Evolutionary conservation across 2,797 vertebrate genomes (phyloP).

Genomic region (Rhodeus uyekii): DNA sequence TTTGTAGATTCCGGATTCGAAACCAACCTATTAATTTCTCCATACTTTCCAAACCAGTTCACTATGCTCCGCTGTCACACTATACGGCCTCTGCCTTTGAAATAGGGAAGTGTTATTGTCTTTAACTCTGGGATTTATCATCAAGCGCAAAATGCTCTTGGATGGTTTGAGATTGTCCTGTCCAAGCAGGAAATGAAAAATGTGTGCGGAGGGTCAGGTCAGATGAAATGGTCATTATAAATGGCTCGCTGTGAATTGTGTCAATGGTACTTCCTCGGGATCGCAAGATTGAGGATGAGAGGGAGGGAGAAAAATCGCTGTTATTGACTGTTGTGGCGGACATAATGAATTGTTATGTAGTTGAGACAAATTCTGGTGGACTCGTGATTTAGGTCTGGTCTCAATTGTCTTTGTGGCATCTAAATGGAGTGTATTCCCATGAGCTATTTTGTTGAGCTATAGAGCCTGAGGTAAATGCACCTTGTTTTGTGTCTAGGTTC

Average conservation of each 20-base stretch:
- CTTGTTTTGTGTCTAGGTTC: constrained; percentile 25
- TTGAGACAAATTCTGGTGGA: constrained; percentile 34
- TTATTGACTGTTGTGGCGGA: constrained; percentile 38
- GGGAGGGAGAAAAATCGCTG: constrained; percentile 2
- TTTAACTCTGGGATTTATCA: constrained; percentile 62
- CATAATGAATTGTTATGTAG: constrained; percentile 34
- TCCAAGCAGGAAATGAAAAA: constrained; percentile 60
- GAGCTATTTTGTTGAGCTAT: constrained; percentile 21
- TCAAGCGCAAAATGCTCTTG: constrained; percentile 58
- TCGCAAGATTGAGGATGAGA: constrained; percentile 3
- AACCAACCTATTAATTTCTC: constrained; percentile 19
- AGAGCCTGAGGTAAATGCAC: constrained; percentile 22
- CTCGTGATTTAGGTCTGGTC: constrained; percentile 13
- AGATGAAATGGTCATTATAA: constrained; percentile 67
- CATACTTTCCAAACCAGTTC: constrained; percentile 9
- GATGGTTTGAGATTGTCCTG: constrained; percentile 51
- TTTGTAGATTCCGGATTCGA: neutral
- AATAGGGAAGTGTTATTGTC: constrained; percentile 53
- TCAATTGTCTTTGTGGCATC: constrained; percentile 25
- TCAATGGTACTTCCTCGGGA: constrained; percentile 44
- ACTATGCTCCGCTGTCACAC: constrained; percentile 23
- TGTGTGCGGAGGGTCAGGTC: constrained; percentile 45
- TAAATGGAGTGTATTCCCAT: constrained; percentile 26
- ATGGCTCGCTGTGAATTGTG: constrained; percentile 60
- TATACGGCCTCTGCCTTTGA: constrained; percentile 37